Percentiles rank a stretch among this genome's conserved stretches.
These are phyloP conservation scores for Calephelis nemesis DNA, from an alignment of 1,140 invertebrate species.

Conservation along the genomic window DNA sequence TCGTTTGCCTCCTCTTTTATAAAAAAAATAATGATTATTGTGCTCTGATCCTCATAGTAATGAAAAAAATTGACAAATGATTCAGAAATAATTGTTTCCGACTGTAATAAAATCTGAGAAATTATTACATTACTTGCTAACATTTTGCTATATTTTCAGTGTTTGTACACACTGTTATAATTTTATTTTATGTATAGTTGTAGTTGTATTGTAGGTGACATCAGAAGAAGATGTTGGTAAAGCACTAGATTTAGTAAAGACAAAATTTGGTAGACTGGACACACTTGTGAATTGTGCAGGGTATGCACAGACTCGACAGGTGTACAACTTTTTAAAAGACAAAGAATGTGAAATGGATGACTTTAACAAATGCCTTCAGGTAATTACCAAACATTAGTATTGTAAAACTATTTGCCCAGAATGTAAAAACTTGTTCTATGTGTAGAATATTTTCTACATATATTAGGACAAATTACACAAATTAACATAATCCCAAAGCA, in stretches of 20 bases:
- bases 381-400: constrained; percentile 25
- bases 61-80: no score
- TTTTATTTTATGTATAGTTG: not conserved
- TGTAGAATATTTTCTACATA: no score
- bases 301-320: constrained; percentile 91
- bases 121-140: not conserved
- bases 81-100: no score
- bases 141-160: not conserved
- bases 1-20: no score
- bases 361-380: constrained; percentile 76
- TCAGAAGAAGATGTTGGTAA: constrained; percentile 90
- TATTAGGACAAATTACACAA: no score
- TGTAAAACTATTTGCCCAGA: no score
- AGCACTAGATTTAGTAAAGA: constrained; percentile 85
- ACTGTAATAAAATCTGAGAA: no score
- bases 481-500: no score
- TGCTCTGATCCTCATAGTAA: no score
- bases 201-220: constrained; percentile 83
- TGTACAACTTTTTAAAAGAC: constrained; percentile 94
- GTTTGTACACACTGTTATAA: no score
- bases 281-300: constrained; percentile 97
- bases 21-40: no score
- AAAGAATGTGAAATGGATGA: constrained; percentile 83
- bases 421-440: no score
- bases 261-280: constrained; percentile 92